phyloP scores from a whole-genome alignment of 2,888 invertebrate species.

The Lordiphosa andalusiaca region DNA sequence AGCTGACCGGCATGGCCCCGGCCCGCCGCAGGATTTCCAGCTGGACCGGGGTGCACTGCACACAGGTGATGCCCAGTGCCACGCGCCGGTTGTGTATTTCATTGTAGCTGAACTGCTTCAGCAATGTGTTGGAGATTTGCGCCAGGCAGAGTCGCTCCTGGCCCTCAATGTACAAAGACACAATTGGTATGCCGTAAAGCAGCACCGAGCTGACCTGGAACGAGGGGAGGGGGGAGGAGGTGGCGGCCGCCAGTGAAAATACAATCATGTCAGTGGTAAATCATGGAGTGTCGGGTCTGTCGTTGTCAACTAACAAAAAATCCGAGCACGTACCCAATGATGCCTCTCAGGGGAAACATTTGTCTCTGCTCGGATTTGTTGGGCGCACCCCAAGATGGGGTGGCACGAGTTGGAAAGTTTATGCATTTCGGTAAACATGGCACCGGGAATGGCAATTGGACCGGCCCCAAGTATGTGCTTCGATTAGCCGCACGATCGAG shows the following conservation, averaged over 20 bases:
- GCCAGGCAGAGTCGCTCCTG: conserved; percentile 96
- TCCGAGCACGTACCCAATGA: conserved; percentile 41
- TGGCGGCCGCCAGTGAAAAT: neutral
- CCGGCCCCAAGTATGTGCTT: neutral
- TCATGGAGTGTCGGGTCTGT: conserved; percentile 5
- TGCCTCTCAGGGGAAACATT: conserved; percentile 50
- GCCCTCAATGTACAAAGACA: conserved; percentile 94
- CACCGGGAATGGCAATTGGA: too few relatives aligned
- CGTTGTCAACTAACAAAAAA: conserved; percentile 17
- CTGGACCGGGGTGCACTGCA: conserved; percentile 96
- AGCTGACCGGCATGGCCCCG: conserved; percentile 97
- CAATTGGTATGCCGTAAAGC: conserved; percentile 95
- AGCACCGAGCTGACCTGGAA: conserved; percentile 91
- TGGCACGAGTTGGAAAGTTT: conserved; percentile 28
- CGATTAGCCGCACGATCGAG: too few relatives aligned
- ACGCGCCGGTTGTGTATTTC: conserved; percentile 98
- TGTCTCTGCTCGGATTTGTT: conserved; percentile 31
- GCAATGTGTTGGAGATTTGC: conserved; percentile 96
- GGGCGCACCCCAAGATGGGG: conserved; percentile 23
- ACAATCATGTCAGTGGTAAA: conserved; percentile 3
- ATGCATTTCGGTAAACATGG: conserved; percentile 11
- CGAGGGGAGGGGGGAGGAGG: conserved; percentile 1
- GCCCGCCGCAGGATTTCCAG: conserved; percentile 95
- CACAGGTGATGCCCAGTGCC: conserved; percentile 91
- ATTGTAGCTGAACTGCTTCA: conserved; percentile 98